Conservation (phyloP, 2,888 invertebrate genomes). For the Rhingia campestris region DNA sequence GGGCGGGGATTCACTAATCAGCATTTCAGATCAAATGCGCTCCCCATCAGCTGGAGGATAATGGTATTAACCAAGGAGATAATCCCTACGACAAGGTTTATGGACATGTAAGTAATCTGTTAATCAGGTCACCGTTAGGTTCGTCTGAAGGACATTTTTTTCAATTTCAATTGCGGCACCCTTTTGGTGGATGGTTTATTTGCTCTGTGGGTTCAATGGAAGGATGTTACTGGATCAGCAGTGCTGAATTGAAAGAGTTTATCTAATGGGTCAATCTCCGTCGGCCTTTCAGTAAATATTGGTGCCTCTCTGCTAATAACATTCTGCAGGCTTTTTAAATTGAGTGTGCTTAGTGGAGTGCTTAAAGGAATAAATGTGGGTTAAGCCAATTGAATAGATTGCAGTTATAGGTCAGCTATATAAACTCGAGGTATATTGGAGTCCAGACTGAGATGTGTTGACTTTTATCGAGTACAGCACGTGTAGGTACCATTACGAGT, state of each 20-base stretch:
- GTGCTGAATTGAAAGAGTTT: neutral
- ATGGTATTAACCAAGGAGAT: neutral
- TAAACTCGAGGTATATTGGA: too few species aligned
- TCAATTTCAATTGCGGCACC: neutral
- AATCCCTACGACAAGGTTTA: neutral
- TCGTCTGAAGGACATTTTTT: neutral
- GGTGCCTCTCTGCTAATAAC: neutral
- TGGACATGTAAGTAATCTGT: neutral
- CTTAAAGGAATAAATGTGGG: neutral
- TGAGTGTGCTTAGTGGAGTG: neutral
- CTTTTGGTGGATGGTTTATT: too few species aligned
- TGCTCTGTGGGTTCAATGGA: too few species aligned
- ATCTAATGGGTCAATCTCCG: constrained; percentile 19
- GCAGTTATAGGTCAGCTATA: neutral
- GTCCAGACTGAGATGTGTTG: too few species aligned
- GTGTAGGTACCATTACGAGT: too few species aligned
- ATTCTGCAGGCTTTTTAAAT: neutral
- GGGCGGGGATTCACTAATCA: too few species aligned
- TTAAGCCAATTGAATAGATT: neutral
- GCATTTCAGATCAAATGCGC: too few species aligned
- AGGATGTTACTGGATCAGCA: too few species aligned
- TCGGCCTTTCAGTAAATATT: neutral
- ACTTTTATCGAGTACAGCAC: too few species aligned
- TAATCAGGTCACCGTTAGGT: neutral
- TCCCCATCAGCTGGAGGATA: too few species aligned